These are phyloP conservation scores for Aphis gossypii DNA, from an alignment of 1,140 invertebrate genomes.

Conservation along the genomic window DNA sequence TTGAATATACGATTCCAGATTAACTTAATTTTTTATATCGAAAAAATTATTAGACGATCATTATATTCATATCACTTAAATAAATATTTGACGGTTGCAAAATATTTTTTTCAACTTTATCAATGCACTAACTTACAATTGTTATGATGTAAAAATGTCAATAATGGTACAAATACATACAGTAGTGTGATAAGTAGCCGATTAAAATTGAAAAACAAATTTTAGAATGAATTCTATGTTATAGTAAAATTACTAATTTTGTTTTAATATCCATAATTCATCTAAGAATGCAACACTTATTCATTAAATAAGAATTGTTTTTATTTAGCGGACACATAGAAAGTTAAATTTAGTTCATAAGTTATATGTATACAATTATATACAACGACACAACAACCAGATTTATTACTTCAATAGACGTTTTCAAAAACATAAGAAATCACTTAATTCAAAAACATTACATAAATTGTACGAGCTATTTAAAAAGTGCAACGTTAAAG, in stretches of 20 bases:
- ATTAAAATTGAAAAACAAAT: background rate
- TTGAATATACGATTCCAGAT: too few relatives aligned
- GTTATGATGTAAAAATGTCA: background rate
- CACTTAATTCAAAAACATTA: background rate
- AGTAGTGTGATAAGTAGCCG: background rate
- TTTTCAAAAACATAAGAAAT: background rate
- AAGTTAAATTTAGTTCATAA: slow-evolving; percentile 11
- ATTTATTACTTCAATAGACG: background rate
- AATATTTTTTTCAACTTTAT: background rate
- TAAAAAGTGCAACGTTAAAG: background rate
- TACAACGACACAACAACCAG: background rate
- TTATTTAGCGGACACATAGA: background rate
- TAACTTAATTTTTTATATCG: too few relatives aligned
- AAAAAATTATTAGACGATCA: too few relatives aligned
- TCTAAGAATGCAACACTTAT: background rate
- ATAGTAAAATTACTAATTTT: background rate
- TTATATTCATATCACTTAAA: too few relatives aligned
- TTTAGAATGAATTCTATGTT: background rate
- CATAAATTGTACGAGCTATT: background rate
- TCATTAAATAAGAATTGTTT: background rate
- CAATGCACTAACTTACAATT: background rate
- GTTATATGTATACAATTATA: background rate
- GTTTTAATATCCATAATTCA: background rate
- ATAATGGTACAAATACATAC: background rate
- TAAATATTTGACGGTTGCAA: background rate